Evolutionary conservation across 2,113 vertebrate species (phyloP).

Genomic region (Machaerirhynchus nigripectus): DNA sequence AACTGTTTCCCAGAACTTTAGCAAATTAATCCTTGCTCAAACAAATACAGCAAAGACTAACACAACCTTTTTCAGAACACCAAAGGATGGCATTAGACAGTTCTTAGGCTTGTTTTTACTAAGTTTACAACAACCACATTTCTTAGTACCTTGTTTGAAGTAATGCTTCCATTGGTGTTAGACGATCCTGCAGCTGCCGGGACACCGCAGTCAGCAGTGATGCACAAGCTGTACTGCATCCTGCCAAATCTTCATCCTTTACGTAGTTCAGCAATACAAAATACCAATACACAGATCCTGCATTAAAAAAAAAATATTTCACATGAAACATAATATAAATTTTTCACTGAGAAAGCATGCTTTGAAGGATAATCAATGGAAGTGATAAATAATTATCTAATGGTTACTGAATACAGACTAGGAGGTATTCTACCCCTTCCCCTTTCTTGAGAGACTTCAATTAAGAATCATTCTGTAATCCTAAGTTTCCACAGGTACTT

Average conservation of each 20-base stretch:
- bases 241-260: slow-evolving; percentile 96
- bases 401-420: not conserved
- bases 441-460: not conserved
- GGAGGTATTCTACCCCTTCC: not conserved
- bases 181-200: slow-evolving; percentile 90
- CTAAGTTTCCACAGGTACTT: not conserved
- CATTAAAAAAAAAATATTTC: not conserved
- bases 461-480: not conserved
- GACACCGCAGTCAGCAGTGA: slow-evolving; percentile 92
- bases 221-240: slow-evolving; percentile 92
- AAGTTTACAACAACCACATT: not conserved
- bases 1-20: not conserved
- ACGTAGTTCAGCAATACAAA: slow-evolving; percentile 98
- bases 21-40: not conserved
- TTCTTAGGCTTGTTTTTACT: not conserved
- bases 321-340: not conserved
- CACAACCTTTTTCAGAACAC: not conserved
- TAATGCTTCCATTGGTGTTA: slow-evolving; percentile 94
- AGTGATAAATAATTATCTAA: not conserved
- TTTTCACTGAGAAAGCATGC: not conserved
- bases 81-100: not conserved
- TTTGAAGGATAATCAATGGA: not conserved
- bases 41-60: not conserved
- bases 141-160: slow-evolving; percentile 89
- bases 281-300: slow-evolving; percentile 98